phyloP scores from a whole-genome alignment of 1,140 invertebrate genomes.

The Andrena cerasifolii region DNA sequence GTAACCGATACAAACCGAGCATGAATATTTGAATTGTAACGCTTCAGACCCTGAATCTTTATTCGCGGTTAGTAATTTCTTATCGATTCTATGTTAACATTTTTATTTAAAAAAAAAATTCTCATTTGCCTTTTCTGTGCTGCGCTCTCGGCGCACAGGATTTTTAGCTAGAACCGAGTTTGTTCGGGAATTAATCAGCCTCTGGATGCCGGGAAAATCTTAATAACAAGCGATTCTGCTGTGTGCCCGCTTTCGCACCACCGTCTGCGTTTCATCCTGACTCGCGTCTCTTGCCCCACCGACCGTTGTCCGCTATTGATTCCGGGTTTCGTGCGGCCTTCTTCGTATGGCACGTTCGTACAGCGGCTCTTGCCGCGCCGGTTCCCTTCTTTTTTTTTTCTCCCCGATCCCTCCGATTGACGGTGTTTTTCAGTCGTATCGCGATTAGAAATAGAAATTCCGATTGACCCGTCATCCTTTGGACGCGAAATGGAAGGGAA shows the following conservation, averaged over 20 bases:
- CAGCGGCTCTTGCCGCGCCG: slow-evolving; percentile 55
- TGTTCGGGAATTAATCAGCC: too few species aligned
- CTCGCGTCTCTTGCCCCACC: slow-evolving; percentile 62
- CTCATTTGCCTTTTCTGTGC: too few species aligned
- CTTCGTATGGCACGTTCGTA: slow-evolving; percentile 67
- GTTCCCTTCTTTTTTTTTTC: slow-evolving; percentile 44
- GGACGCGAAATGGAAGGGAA: neutral
- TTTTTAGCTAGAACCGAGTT: too few species aligned
- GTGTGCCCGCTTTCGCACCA: slow-evolving; percentile 48
- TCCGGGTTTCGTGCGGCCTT: slow-evolving; percentile 71
- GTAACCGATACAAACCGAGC: too few species aligned
- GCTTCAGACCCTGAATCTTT: neutral
- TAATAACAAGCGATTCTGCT: slow-evolving; percentile 41
- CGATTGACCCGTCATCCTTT: neutral
- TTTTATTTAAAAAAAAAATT: neutral
- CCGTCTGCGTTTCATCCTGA: slow-evolving; percentile 56
- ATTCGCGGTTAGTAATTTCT: neutral
- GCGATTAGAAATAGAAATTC: slow-evolving; percentile 10
- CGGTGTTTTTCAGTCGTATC: neutral
- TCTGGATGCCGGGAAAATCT: slow-evolving; percentile 45
- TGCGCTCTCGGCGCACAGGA: too few species aligned
- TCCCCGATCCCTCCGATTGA: slow-evolving; percentile 34
- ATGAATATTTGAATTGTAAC: neutral
- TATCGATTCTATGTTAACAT: neutral
- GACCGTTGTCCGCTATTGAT: slow-evolving; percentile 75